Evolutionary conservation across 2,797 vertebrate genomes (phyloP).

Genomic region (Taeniopygia guttata): DNA sequence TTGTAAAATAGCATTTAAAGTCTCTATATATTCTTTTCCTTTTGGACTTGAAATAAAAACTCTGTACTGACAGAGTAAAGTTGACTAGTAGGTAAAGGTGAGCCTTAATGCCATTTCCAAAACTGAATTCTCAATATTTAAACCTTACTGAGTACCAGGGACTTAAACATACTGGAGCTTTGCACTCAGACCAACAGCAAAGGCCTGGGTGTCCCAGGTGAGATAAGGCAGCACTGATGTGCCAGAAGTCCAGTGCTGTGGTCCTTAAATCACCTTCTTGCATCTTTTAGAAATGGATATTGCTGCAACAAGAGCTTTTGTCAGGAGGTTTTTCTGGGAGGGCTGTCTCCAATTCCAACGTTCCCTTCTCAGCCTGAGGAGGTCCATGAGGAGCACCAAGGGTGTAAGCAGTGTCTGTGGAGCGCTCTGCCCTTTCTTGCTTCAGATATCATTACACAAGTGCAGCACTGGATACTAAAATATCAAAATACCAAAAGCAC

Average conservation of each 20-base stretch:
- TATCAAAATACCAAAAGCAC: background rate
- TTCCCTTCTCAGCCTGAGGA: background rate
- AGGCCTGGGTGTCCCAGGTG: accelerated
- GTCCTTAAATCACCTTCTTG: background rate
- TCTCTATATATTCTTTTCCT: background rate
- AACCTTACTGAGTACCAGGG: background rate
- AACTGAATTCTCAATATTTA: background rate
- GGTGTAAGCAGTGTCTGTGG: accelerated
- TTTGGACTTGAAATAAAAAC: background rate
- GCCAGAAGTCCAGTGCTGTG: background rate
- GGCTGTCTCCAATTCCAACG: background rate
- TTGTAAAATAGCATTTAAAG: background rate
- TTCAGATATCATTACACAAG: background rate
- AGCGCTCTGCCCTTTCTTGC: background rate
- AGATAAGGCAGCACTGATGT: accelerated
- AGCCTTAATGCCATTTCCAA: background rate
- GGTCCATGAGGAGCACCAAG: background rate
- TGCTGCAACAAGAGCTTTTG: background rate
- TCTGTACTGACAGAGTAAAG: background rate
- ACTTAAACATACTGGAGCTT: background rate
- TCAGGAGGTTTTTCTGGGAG: background rate
- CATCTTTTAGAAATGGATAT: background rate
- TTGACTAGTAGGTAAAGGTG: background rate
- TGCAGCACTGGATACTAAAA: background rate
- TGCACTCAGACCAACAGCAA: background rate